phyloP scores from a whole-genome alignment of 1,140 invertebrate species.

The Cataglyphis hispanica region DNA sequence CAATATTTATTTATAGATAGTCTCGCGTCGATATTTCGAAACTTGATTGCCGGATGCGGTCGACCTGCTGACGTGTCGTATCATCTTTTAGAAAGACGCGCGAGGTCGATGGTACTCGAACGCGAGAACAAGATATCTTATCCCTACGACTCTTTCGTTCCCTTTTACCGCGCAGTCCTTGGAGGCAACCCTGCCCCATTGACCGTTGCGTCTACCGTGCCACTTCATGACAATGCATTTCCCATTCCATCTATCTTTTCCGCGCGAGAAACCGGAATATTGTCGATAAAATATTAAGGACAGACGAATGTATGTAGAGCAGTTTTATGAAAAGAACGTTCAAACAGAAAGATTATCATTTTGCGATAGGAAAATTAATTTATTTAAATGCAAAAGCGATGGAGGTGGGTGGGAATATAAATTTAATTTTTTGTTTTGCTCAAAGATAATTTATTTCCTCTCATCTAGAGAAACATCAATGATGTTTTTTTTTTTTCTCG shows the following conservation, averaged over 20 bases:
- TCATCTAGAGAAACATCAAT: neutral
- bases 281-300: slow-evolving; percentile 74
- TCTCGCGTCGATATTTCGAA: neutral
- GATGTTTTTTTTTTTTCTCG: neutral
- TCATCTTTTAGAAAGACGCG: slow-evolving; percentile 74
- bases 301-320: slow-evolving; percentile 56
- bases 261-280: slow-evolving; percentile 65
- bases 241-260: slow-evolving; percentile 62
- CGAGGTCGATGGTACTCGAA: slow-evolving; percentile 76
- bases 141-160: slow-evolving; percentile 61
- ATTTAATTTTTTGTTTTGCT: neutral
- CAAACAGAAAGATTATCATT: slow-evolving; percentile 9
- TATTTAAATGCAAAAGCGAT: slow-evolving; percentile 6
- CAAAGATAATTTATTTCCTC: neutral
- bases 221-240: slow-evolving; percentile 76
- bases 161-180: slow-evolving; percentile 46
- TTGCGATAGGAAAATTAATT: slow-evolving; percentile 2
- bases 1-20: neutral
- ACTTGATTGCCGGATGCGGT: slow-evolving; percentile 71
- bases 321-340: slow-evolving; percentile 37
- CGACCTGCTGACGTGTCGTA: slow-evolving; percentile 78
- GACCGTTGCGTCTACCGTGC: slow-evolving; percentile 38
- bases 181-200: slow-evolving; percentile 35
- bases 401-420: neutral
- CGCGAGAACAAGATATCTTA: slow-evolving; percentile 70